Percentiles rank a stretch among this genome's conserved stretches.
Conservation (phyloP, 1,140 invertebrate species). For the Ceratina australensis region DNA sequence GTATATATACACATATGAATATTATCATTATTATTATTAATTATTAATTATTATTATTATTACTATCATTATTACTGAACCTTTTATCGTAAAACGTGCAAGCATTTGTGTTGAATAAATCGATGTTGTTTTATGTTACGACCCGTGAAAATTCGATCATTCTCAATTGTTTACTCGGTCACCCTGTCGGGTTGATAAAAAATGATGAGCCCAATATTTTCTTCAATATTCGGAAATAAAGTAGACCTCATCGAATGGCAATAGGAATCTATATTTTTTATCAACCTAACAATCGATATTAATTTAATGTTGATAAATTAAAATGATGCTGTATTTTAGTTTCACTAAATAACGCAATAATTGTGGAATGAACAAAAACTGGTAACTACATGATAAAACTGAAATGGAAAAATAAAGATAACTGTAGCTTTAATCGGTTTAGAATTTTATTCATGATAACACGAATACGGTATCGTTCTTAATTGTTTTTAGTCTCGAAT, state of each 20-base stretch:
- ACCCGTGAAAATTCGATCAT: slow-evolving; percentile 17
- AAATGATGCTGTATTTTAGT: too few relatives aligned
- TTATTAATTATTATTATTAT: slow-evolving; percentile 65
- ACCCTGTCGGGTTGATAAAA: slow-evolving; percentile 2
- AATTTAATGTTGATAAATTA: too few relatives aligned
- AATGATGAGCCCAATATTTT: not conserved
- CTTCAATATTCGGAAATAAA: slow-evolving; percentile 13
- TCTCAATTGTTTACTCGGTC: slow-evolving; percentile 9
- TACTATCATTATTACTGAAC: slow-evolving; percentile 70
- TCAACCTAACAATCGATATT: not conserved
- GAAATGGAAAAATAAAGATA: not conserved
- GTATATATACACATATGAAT: slow-evolving; percentile 72
- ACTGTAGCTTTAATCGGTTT: not conserved
- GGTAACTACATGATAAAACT: not conserved
- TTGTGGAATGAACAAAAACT: too few relatives aligned
- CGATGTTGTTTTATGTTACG: slow-evolving; percentile 78
- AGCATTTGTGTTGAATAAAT: slow-evolving; percentile 78
- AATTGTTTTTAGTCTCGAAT: not conserved
- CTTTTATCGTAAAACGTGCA: slow-evolving; percentile 73
- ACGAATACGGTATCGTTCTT: not conserved
- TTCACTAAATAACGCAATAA: too few relatives aligned
- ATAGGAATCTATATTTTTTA: not conserved
- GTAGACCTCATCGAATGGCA: not conserved
- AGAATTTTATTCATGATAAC: not conserved
- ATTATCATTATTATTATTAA: slow-evolving; percentile 73